Percentiles rank a stretch among this genome's conserved stretches.
phyloP scores from a whole-genome alignment of 1,140 invertebrate species.

The Bombus haemorrhoidalis region DNA sequence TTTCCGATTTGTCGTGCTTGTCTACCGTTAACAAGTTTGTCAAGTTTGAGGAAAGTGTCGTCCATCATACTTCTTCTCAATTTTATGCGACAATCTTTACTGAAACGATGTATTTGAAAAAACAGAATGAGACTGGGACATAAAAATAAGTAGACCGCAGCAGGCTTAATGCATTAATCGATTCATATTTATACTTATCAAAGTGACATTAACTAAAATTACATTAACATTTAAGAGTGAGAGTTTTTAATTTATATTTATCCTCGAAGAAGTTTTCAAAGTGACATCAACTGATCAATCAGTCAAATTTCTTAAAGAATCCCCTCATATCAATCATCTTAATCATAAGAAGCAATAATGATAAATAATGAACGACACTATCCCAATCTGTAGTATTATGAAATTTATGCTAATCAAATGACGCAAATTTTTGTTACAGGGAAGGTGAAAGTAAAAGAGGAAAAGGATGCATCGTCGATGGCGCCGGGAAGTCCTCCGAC shows the following conservation, averaged over 20 bases:
- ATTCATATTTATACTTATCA: not conserved
- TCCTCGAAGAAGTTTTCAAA: not conserved
- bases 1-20: not conserved
- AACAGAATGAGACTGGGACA: too few relatives aligned
- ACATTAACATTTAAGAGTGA: too few relatives aligned
- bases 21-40: not conserved
- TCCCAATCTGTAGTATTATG: not conserved
- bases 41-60: not conserved
- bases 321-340: too few relatives aligned
- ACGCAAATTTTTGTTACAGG: constrained; percentile 66
- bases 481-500: constrained; percentile 81
- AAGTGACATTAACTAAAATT: not conserved
- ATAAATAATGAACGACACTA: not conserved
- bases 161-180: not conserved
- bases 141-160: not conserved
- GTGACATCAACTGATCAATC: not conserved
- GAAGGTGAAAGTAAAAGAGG: constrained; percentile 78
- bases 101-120: too few relatives aligned
- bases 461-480: constrained; percentile 79
- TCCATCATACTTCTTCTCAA: not conserved
- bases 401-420: not conserved
- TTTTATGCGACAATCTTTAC: not conserved
- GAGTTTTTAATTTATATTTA: not conserved
- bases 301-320: too few relatives aligned
- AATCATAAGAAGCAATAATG: too few relatives aligned